A percentile compares a stretch with the other conserved stretches of the same genome.
Evolutionary conservation across 2,888 invertebrate species (phyloP).

Genomic region (Amaurobius ferox): DNA sequence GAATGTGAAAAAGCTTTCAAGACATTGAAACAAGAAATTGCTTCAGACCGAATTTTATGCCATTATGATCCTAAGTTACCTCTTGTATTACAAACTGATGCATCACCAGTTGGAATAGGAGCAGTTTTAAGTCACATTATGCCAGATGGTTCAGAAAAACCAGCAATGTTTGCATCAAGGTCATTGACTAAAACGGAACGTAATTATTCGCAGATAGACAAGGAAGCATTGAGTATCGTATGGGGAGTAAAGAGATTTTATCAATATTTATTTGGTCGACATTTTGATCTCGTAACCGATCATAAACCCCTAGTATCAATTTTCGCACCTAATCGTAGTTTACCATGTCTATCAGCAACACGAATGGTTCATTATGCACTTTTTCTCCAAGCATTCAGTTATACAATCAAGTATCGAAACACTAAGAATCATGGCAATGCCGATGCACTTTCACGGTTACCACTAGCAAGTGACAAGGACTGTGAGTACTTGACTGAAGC

Average conservation of each 20-base stretch:
- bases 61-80: slow-evolving; percentile 73
- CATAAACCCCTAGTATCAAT: slow-evolving; percentile 77
- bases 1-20: no score
- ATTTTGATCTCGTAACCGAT: slow-evolving; percentile 76
- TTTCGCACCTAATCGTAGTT: slow-evolving; percentile 75
- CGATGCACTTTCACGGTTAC: no score
- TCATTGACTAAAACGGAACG: slow-evolving; percentile 75
- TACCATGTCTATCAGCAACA: slow-evolving; percentile 75
- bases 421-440: no score
- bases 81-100: slow-evolving; percentile 45
- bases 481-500: slow-evolving; percentile 44
- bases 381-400: no score
- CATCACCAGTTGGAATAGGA: slow-evolving; percentile 75
- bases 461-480: no score
- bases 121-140: slow-evolving; percentile 76
- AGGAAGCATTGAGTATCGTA: slow-evolving; percentile 76
- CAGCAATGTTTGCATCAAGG: slow-evolving; percentile 78
- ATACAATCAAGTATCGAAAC: no score
- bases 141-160: slow-evolving; percentile 77
- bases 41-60: slow-evolving; percentile 68
- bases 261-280: slow-evolving; percentile 28
- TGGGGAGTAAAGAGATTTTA: slow-evolving; percentile 76
- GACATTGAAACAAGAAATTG: slow-evolving; percentile 33
- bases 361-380: slow-evolving; percentile 76
- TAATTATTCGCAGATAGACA: slow-evolving; percentile 77